Conservation (phyloP, 2,888 invertebrate genomes). For the Volucella inanis region DNA sequence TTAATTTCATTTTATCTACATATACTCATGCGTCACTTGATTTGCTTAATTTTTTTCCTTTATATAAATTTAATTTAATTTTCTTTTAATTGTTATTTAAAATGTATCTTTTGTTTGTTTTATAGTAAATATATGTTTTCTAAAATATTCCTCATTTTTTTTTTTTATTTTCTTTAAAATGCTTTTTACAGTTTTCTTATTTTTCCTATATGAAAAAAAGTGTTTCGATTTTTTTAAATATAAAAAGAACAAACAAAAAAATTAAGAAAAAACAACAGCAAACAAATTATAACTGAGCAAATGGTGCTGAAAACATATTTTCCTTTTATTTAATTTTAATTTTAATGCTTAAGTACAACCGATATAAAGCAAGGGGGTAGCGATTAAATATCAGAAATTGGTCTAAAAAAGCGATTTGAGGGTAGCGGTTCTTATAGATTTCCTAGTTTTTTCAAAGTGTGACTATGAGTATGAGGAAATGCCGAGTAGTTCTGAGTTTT, state of each 20-base stretch:
- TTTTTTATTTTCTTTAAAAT: constrained; percentile 5
- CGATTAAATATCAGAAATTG: too few species aligned
- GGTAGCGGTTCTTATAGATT: too few species aligned
- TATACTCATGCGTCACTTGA: constrained; percentile 28
- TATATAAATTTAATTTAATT: too few species aligned
- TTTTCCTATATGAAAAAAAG: neutral
- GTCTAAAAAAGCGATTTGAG: too few species aligned
- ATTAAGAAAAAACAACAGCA: constrained; percentile 3
- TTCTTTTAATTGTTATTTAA: constrained; percentile 7
- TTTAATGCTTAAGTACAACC: too few species aligned
- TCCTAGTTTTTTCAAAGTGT: too few species aligned
- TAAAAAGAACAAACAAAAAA: constrained; percentile 4
- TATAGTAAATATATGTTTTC: constrained; percentile 44
- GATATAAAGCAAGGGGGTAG: too few species aligned
- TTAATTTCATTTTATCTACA: constrained; percentile 49
- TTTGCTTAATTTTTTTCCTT: constrained; percentile 10
- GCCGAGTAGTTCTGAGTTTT: too few species aligned
- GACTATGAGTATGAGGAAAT: too few species aligned
- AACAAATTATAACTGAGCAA: too few species aligned
- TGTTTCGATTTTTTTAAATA: constrained; percentile 3
- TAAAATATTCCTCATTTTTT: constrained; percentile 26
- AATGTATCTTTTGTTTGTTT: constrained; percentile 4
- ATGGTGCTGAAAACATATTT: too few species aligned
- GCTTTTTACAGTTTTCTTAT: constrained; percentile 38
- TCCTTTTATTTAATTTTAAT: too few species aligned